Evolutionary conservation across 64 coral and sea anemone genomes (phyloP).

Genomic region (Pocillopora damicornis): DNA sequence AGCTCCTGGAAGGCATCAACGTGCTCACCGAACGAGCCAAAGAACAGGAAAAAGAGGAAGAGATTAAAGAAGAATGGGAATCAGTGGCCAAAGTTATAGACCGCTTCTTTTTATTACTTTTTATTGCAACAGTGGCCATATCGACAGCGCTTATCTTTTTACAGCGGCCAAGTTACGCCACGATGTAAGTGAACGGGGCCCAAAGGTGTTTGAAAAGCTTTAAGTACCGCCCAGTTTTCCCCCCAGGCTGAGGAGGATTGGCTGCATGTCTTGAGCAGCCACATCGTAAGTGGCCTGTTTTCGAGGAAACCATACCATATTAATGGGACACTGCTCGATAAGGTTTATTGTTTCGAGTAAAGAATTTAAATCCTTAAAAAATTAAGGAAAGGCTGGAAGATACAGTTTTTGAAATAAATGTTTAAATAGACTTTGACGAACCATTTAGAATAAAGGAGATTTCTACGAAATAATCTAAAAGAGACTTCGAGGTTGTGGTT

Average conservation of each 20-base stretch:
- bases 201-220: background rate
- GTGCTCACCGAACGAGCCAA: conserved; percentile 70
- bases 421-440: background rate
- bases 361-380: background rate
- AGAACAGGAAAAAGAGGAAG: conserved; percentile 84
- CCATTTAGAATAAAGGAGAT: background rate
- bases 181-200: conserved; percentile 64
- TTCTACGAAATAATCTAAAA: conserved; percentile 1
- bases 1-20: conserved; percentile 77
- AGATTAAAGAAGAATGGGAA: conserved; percentile 87
- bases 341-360: background rate
- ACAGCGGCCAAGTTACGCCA: conserved; percentile 83
- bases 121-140: conserved; percentile 92
- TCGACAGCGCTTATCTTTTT: conserved; percentile 90
- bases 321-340: background rate
- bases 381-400: background rate
- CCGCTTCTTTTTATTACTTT: conserved; percentile 81
- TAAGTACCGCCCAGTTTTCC: background rate
- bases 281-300: background rate
- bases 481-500: background rate
- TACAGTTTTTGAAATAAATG: background rate
- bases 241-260: background rate
- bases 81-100: conserved; percentile 92
- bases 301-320: background rate
- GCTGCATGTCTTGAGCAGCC: background rate